Conservation (phyloP, 2,113 vertebrate genomes). For the Mola mola region DNA sequence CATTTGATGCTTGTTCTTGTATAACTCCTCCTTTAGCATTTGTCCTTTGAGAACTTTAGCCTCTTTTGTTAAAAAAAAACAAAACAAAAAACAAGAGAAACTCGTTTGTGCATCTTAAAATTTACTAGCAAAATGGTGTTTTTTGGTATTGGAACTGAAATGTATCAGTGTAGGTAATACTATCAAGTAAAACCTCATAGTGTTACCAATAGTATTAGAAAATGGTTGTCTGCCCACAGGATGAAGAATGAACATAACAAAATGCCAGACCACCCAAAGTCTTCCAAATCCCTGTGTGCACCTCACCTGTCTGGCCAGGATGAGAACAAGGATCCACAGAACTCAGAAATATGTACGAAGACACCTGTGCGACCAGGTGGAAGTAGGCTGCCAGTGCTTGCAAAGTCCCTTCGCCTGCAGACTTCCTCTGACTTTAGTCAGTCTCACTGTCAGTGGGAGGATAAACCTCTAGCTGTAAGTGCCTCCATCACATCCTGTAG, state of each 20-base stretch:
- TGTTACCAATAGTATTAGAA: too few relatives aligned
- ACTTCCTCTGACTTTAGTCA: constrained; percentile 52
- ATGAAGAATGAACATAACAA: constrained; percentile 67
- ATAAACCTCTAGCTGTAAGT: constrained; percentile 76
- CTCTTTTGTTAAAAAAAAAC: neutral
- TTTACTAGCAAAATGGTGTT: neutral
- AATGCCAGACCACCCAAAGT: constrained; percentile 27
- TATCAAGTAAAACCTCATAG: too few relatives aligned
- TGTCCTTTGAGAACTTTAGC: neutral
- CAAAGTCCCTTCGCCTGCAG: constrained; percentile 65
- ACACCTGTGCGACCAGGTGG: constrained; percentile 28
- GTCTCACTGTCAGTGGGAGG: constrained; percentile 72
- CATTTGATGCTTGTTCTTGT: too few relatives aligned
- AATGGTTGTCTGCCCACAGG: constrained; percentile 46
- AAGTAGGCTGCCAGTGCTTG: constrained; percentile 79
- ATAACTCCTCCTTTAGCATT: too few relatives aligned
- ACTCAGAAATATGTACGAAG: constrained; percentile 29
- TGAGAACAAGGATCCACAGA: constrained; percentile 75
- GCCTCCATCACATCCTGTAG: neutral
- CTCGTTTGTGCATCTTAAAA: neutral
- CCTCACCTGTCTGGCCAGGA: constrained; percentile 29
- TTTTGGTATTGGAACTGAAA: too few relatives aligned
- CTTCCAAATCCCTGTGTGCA: constrained; percentile 32
- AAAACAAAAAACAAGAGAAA: neutral
- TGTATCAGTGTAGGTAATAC: too few relatives aligned